Evolutionary conservation across 2,797 vertebrate genomes (phyloP).

Genomic region (Periparus ater): DNA sequence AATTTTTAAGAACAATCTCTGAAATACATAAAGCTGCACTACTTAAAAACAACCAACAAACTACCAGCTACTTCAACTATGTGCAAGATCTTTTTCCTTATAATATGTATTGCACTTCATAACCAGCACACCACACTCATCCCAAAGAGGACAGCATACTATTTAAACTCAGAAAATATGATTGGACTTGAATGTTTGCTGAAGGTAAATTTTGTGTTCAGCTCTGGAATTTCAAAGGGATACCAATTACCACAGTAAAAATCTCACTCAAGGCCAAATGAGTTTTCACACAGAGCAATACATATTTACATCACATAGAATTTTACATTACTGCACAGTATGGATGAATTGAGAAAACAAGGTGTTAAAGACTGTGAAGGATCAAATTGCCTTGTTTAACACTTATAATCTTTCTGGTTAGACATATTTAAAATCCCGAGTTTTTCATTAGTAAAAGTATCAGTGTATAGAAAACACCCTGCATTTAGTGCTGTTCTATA

Average conservation of each 20-base stretch:
- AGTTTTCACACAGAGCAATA: conserved; percentile 20
- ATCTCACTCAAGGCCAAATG: conserved; percentile 14
- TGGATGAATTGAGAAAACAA: not conserved
- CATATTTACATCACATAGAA: not conserved
- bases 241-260: not conserved
- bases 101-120: not conserved
- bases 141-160: not conserved
- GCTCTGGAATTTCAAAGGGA: conserved; percentile 24
- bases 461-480: not conserved
- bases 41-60: not conserved
- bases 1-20: not conserved
- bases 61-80: not conserved
- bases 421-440: not conserved
- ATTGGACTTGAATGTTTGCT: conserved; percentile 12
- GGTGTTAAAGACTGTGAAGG: not conserved
- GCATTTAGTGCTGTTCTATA: not conserved
- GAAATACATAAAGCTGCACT: not conserved
- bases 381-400: not conserved
- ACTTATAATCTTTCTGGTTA: not conserved
- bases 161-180: not conserved
- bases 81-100: not conserved
- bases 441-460: not conserved
- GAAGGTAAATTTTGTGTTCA: conserved; percentile 8
- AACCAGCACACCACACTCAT: not conserved
- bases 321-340: not conserved